These are phyloP conservation scores for Plutella xylostella DNA, from an alignment of 2,888 invertebrate species.

Conservation along the genomic window DNA sequence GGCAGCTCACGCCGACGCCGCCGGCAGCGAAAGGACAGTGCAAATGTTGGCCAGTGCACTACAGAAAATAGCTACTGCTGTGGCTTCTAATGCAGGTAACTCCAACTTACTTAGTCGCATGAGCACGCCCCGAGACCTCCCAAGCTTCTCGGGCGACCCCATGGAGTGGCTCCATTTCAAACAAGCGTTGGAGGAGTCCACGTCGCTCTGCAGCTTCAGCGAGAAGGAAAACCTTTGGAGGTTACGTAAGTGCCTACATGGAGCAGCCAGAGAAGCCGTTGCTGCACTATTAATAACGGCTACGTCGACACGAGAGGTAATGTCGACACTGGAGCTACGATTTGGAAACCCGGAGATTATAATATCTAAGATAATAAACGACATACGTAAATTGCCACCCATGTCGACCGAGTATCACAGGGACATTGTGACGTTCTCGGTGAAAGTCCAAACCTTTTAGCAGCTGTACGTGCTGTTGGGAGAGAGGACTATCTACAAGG, in stretches of 20 bases:
- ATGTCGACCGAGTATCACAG: slow-evolving; percentile 17
- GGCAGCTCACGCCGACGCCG: too few species aligned
- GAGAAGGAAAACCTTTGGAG: slow-evolving; percentile 22
- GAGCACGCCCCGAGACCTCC: slow-evolving; percentile 17
- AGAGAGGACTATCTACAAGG: background rate
- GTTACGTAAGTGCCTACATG: slow-evolving; percentile 20
- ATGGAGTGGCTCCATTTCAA: slow-evolving; percentile 22
- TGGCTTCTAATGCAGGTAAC: too few species aligned
- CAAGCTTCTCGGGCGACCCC: slow-evolving; percentile 18
- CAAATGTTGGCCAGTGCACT: too few species aligned
- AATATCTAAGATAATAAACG: slow-evolving; percentile 14
- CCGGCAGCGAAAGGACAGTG: too few species aligned
- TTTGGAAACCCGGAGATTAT: slow-evolving; percentile 21
- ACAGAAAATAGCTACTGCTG: too few species aligned
- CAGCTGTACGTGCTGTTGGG: slow-evolving; percentile 13
- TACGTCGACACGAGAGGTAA: slow-evolving; percentile 15
- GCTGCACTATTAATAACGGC: slow-evolving; percentile 16
- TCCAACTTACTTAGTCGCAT: slow-evolving; percentile 16
- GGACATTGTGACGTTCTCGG: slow-evolving; percentile 18
- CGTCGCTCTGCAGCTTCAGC: slow-evolving; percentile 17
- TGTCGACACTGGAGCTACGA: slow-evolving; percentile 18
- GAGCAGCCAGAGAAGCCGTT: slow-evolving; percentile 20
- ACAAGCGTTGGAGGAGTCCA: slow-evolving; percentile 20
- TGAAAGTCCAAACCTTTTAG: slow-evolving; percentile 18
- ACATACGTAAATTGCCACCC: slow-evolving; percentile 17